Percentiles rank a stretch among this genome's conserved stretches.
These are phyloP conservation scores for Neocrepidodera transversa DNA, from an alignment of 2,888 invertebrate species.

Conservation along the genomic window DNA sequence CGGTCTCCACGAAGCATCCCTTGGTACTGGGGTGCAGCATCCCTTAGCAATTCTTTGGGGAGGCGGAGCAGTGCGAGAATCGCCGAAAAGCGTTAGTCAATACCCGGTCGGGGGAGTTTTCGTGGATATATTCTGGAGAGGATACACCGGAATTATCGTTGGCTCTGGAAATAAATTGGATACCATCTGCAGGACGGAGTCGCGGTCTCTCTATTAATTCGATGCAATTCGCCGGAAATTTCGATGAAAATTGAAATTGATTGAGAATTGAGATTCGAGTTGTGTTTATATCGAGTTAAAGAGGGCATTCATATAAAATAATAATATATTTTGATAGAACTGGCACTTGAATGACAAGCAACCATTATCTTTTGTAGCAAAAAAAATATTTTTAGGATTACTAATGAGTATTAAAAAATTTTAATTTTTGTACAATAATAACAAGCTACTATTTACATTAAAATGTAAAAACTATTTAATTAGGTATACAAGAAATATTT, in stretches of 20 bases:
- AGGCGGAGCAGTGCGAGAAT: slow-evolving; percentile 50
- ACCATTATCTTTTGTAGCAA: no score
- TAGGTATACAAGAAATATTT: no score
- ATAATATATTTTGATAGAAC: no score
- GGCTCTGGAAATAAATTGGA: slow-evolving; percentile 45
- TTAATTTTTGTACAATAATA: no score
- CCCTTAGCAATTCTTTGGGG: slow-evolving; percentile 53
- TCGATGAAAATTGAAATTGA: slow-evolving; percentile 8
- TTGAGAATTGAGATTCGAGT: neutral
- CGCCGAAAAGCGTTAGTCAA: slow-evolving; percentile 56
- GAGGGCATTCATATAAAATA: no score
- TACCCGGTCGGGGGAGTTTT: slow-evolving; percentile 43
- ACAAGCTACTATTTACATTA: no score
- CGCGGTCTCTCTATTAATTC: slow-evolving; percentile 32
- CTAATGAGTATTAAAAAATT: no score
- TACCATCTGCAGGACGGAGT: slow-evolving; percentile 37
- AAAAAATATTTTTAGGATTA: no score
- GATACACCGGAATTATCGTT: slow-evolving; percentile 49
- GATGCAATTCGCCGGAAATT: slow-evolving; percentile 28
- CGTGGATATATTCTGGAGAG: slow-evolving; percentile 38
- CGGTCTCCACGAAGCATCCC: slow-evolving; percentile 51
- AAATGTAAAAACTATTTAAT: no score
- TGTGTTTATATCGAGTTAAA: neutral
- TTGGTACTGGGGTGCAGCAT: slow-evolving; percentile 58
- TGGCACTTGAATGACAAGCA: no score